A percentile compares a stretch with the other conserved stretches of the same genome.
Conservation (phyloP, 2,113 vertebrate genomes). For the Megaceryle maxima region DNA sequence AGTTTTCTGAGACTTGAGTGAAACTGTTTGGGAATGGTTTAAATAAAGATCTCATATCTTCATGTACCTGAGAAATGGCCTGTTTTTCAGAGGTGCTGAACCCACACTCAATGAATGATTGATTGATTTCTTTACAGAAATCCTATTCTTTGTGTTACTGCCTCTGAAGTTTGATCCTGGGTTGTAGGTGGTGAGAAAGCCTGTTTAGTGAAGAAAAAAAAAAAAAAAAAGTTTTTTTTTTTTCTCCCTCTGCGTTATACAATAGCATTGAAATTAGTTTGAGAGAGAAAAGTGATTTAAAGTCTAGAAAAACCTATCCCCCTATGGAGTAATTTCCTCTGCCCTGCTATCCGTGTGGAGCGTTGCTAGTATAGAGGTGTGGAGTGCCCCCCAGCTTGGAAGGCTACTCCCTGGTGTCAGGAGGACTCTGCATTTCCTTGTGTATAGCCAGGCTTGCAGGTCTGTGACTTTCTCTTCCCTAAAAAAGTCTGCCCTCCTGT, state of each 20-base stretch:
- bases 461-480: neutral
- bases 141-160: constrained; percentile 27
- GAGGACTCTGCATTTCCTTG: neutral
- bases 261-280: constrained; percentile 6
- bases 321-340: neutral
- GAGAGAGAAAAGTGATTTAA: neutral
- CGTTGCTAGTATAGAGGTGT: neutral
- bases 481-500: neutral
- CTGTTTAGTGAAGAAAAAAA: neutral
- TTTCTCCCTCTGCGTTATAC: constrained; percentile 14
- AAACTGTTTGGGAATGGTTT: constrained; percentile 37
- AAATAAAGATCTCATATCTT: constrained; percentile 35
- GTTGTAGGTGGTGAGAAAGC: constrained; percentile 64
- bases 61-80: constrained; percentile 46
- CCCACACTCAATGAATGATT: constrained; percentile 53
- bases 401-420: fast-evolving
- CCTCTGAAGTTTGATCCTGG: constrained; percentile 43
- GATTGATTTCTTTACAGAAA: constrained; percentile 56
- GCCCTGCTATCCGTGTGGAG: neutral
- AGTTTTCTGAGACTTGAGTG: neutral
- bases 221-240: neutral
- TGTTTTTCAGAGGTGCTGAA: constrained; percentile 64
- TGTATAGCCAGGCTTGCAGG: neutral
- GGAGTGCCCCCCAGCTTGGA: neutral
- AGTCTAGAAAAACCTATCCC: neutral